Percentiles rank a stretch among this genome's conserved stretches.
phyloP scores from a whole-genome alignment of 1,140 invertebrate genomes.

The Macrobrachium rosenbergii region DNA sequence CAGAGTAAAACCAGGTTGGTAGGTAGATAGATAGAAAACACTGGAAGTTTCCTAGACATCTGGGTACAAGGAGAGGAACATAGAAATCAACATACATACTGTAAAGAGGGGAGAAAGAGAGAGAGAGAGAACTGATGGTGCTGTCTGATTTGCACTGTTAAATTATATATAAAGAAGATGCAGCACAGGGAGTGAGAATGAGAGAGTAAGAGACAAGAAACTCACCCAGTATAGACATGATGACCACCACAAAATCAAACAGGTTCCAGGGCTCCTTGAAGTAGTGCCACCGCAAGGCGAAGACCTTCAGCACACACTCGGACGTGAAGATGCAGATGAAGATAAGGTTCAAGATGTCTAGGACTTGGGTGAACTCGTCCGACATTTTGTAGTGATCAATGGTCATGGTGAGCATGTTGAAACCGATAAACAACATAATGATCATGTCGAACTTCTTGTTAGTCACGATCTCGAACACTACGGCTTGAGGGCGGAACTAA shows the following conservation, averaged over 20 bases:
- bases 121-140: not conserved
- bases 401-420: constrained; percentile 99
- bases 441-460: constrained; percentile 99
- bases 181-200: not conserved
- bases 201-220: constrained; percentile 52
- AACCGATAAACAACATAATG: constrained; percentile 98
- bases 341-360: constrained; percentile 94
- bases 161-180: not conserved
- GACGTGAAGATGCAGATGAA: constrained; percentile 98
- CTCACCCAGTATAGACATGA: constrained; percentile 96
- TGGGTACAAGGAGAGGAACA: not conserved
- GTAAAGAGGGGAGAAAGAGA: constrained; percentile 11
- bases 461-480: constrained; percentile 96
- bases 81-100: not conserved
- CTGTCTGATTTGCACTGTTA: no score
- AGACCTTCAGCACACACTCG: constrained; percentile 97
- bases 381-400: constrained; percentile 95
- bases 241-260: constrained; percentile 99
- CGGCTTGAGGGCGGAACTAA: constrained; percentile 94
- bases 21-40: not conserved
- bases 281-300: constrained; percentile 96
- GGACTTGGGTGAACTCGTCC: constrained; percentile 83
- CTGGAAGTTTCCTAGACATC: no score
- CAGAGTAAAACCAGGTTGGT: not conserved
- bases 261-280: constrained; percentile 99